These are phyloP conservation scores for Cettia cetti DNA, from an alignment of 2,113 vertebrate species.

Conservation along the genomic window DNA sequence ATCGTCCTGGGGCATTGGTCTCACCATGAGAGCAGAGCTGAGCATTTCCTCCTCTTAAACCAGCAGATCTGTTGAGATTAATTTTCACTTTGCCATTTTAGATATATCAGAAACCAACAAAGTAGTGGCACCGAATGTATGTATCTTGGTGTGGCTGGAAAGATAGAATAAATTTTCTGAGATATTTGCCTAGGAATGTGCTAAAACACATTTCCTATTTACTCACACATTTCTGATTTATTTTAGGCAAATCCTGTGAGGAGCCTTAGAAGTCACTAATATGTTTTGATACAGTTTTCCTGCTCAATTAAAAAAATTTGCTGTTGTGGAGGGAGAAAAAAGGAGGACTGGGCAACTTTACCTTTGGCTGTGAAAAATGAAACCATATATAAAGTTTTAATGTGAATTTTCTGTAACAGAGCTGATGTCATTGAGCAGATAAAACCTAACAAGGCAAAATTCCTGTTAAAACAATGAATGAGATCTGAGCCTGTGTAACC, in stretches of 20 bases:
- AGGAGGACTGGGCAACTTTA: not conserved
- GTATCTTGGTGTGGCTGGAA: not conserved
- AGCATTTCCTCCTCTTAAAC: not conserved
- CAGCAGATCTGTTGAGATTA: not conserved
- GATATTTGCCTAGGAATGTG: not conserved
- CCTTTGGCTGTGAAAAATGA: not conserved
- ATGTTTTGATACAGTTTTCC: not conserved
- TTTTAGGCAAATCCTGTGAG: not conserved
- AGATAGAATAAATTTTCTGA: not conserved
- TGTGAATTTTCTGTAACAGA: not conserved
- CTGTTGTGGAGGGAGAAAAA: not conserved
- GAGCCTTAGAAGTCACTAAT: not conserved
- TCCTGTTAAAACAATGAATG: not conserved
- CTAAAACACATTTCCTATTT: constrained; percentile 1
- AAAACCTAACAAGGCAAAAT: not conserved
- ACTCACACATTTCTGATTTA: not conserved
- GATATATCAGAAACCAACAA: not conserved
- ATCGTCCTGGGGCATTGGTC: not conserved
- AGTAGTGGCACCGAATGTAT: not conserved
- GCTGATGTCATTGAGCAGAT: not conserved
- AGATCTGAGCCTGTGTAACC: not conserved
- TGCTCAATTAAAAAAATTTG: not conserved
- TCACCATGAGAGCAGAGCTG: not conserved
- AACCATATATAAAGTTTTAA: not conserved
- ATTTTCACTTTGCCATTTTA: not conserved